Base-by-base conservation (phyloP, 2,113 vertebrate species). In the Stegostoma tigrinum region DNA sequence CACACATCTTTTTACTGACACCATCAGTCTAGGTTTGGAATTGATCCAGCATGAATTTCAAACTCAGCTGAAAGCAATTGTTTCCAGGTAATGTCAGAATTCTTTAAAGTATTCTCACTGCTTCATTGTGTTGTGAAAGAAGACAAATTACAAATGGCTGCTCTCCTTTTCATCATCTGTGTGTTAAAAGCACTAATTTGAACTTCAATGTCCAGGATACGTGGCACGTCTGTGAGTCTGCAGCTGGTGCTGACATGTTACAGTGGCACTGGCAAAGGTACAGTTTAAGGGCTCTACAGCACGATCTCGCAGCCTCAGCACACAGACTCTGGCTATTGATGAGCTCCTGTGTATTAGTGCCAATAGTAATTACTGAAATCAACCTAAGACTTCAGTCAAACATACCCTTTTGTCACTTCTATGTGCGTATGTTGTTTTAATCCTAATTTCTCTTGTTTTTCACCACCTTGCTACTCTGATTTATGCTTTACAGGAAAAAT, bases 311-410 rank as follows among this genome's bases (percentile, higher is more conserved):
- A 17, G 34, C 30, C 15, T 93, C 89, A 93, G 89, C 89, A 93
- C 61, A 93, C 34, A 67, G 89, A 38, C 61, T 38, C 61, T 38
- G 61, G n/a, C 89, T 66, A 30, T n/a, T n/a, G 30, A 14, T 90
- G 87, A 90, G 55, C 17, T 64, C 10, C 87, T 90, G 34, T 93
- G n/a, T 64, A 66, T n/a, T 34, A 93, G 61, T 66, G 89, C 89
- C 89, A 93, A 93, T 10, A 38, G 34, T n/a, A 93, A 93, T 19
- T 66, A 38, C 55, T 66, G 89, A n/a, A 93, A 93, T n/a, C 89
- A 66, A 67, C 10, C 89, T 91, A 93, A 66, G n/a, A 38, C 66
- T 61, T 1, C 89, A 91, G 55, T 91, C n/a, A 91, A 91, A 38
- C 34, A 91, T 34, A 64, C 38, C 64, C 27, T 52, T 91, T 91